Conservation (phyloP, 2,113 vertebrate species). For the Sula dactylatra region DNA sequence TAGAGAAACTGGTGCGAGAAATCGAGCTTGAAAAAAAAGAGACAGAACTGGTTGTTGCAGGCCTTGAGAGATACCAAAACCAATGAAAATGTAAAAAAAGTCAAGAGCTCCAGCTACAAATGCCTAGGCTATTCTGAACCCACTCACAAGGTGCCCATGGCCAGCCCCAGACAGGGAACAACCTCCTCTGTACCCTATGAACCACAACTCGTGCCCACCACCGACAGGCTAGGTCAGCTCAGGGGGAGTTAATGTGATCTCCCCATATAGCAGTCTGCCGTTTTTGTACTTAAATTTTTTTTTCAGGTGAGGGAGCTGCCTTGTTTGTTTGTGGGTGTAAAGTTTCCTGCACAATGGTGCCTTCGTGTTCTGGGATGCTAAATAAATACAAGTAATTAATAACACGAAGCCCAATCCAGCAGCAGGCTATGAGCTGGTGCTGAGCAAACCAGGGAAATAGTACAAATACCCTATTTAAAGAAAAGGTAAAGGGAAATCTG, state of each 20-base stretch:
- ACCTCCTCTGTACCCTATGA: not conserved
- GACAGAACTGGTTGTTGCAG: not conserved
- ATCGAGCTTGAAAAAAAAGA: not conserved
- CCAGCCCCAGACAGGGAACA: not conserved
- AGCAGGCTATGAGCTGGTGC: not conserved
- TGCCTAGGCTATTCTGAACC: not conserved
- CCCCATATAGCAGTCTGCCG: not conserved
- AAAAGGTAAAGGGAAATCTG: not conserved
- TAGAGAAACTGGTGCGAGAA: not conserved
- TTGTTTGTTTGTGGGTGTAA: not conserved
- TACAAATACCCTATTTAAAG: not conserved
- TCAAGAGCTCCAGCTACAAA: not conserved
- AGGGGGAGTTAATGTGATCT: not conserved
- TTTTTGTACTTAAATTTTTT: not conserved
- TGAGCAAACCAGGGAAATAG: not conserved
- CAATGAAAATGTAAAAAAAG: not conserved
- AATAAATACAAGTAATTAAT: not conserved
- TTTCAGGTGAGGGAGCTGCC: not conserved
- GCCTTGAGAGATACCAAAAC: not conserved
- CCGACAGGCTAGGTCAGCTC: not conserved
- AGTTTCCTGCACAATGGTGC: not conserved
- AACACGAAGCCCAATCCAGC: not conserved
- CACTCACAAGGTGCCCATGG: not conserved
- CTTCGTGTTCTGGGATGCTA: not conserved
- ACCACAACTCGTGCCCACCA: not conserved